Conservation (phyloP, 2,797 vertebrate species). For the Fistularia tabacaria region DNA sequence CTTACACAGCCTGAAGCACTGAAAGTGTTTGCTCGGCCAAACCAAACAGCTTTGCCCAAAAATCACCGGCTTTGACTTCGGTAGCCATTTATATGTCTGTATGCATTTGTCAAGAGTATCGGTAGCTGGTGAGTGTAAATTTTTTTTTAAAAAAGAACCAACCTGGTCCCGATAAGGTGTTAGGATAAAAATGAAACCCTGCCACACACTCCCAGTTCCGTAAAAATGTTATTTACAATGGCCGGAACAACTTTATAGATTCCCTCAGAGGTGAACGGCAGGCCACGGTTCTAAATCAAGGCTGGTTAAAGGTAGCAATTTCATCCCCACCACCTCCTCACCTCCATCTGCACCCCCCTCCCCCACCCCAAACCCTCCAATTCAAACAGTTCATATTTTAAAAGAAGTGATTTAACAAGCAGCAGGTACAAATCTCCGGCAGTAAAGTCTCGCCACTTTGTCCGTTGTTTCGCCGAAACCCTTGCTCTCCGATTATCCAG, state of each 20-base stretch:
- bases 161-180: conserved; percentile 47
- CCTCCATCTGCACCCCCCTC: too few species aligned
- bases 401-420: conserved; percentile 43
- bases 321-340: conserved; percentile 4
- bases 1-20: conserved; percentile 51
- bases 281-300: conserved; percentile 63
- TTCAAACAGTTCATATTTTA: conserved; percentile 48
- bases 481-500: conserved; percentile 47
- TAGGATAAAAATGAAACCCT: conserved; percentile 55
- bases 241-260: conserved; percentile 65
- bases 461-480: conserved; percentile 20
- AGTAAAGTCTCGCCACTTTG: conserved; percentile 40
- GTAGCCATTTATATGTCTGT: conserved; percentile 59
- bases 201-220: conserved; percentile 15
- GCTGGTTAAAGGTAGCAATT: conserved; percentile 49
- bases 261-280: conserved; percentile 58
- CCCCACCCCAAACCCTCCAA: conserved; percentile 13
- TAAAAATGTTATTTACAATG: conserved; percentile 68
- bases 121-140: conserved; percentile 25
- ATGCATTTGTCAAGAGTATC: conserved; percentile 52
- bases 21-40: conserved; percentile 42
- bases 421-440: conserved; percentile 49
- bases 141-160: too few species aligned
- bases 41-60: conserved; percentile 50
- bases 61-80: conserved; percentile 52